Evolutionary conservation across 2,797 vertebrate species (phyloP), one percentile per base, ranked within the genome.

Genomic region (Tapirus indicus): DNA sequence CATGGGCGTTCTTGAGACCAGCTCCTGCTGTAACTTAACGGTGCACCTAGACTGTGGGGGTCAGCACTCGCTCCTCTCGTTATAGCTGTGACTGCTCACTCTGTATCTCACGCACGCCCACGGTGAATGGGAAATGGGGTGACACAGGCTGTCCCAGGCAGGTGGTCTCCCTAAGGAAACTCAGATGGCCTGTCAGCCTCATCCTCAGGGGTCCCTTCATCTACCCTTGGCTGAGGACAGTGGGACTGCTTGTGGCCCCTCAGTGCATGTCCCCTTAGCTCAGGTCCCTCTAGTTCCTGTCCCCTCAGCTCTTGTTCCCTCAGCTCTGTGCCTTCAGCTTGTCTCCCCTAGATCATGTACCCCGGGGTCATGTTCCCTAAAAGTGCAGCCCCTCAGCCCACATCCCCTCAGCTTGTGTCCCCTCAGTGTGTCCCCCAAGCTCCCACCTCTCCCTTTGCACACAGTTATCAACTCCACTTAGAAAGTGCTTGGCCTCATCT

Each of bases 141-240:
- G 62, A 32, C 1, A 21, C 62, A 27, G 7, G 44, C 44, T 52
- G 32, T 12, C 14, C 32, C 62, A 16, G 74, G 60, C 2, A 2
- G 7, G 29, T 0, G 0, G 32, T 5, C 12, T 35, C 58, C 12
- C 3, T 0, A 10, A 9, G 66, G 12, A 1, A 23, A 58, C 12
- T 8, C 44, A 6, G 11, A 12, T 11, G 13, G 32, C 9, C 12
- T 3, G 17, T 35, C 18, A 1, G 62, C 38, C 23, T 14, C 9
- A 2, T 17, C 29, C 4, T 2, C 1, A 27, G 60, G 52, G 49
- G 11, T 16, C 5, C 21, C 27, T 32, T 3, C 5, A 25, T 0
- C 6, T 1, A 5, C n/a, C 14, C 35, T 8, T 14, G 64, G 11
- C 60, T 23, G 49, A 20, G 44, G 12, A 4, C 5, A 0, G 41